A percentile compares a stretch with the other conserved stretches of the same genome.
phyloP scores from a whole-genome alignment of 2,797 vertebrate genomes.

The Cynodonichthys magdalenae region DNA sequence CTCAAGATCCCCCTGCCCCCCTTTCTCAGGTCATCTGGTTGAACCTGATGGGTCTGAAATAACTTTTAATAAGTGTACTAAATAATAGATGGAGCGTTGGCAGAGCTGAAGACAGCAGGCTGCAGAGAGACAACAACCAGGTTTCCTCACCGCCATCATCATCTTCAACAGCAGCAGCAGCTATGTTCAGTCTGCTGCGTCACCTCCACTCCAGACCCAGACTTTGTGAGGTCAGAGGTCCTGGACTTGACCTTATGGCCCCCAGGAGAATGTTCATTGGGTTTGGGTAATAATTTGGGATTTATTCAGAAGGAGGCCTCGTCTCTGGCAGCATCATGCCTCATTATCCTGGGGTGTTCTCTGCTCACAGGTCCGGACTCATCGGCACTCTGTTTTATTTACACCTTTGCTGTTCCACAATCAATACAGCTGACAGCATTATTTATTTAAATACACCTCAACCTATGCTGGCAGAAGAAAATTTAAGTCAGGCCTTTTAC shows the following conservation, averaged over 20 bases:
- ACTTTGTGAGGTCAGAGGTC: constrained; percentile 80
- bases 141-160: constrained; percentile 47
- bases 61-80: constrained; percentile 87
- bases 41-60: constrained; percentile 83
- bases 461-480: constrained; percentile 30
- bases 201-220: constrained; percentile 75
- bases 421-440: constrained; percentile 71
- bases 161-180: constrained; percentile 19
- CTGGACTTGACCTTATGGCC: constrained; percentile 84
- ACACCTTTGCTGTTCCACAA: constrained; percentile 65
- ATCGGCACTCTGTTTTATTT: constrained; percentile 69
- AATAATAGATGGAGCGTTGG: constrained; percentile 84
- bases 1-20: constrained; percentile 69
- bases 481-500: constrained; percentile 7
- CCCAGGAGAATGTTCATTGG: constrained; percentile 77
- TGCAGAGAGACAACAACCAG: constrained; percentile 70
- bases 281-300: constrained; percentile 78
- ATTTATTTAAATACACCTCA: constrained; percentile 69
- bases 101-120: constrained; percentile 66
- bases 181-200: constrained; percentile 54
- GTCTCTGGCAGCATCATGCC: constrained; percentile 70
- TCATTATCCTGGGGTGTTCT: constrained; percentile 72
- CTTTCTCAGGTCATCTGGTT: constrained; percentile 82
- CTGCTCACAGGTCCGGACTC: constrained; percentile 47
- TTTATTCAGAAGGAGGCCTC: constrained; percentile 77